Conservation (phyloP, 2,113 vertebrate species). For the Ptilonorhynchus violaceus region DNA sequence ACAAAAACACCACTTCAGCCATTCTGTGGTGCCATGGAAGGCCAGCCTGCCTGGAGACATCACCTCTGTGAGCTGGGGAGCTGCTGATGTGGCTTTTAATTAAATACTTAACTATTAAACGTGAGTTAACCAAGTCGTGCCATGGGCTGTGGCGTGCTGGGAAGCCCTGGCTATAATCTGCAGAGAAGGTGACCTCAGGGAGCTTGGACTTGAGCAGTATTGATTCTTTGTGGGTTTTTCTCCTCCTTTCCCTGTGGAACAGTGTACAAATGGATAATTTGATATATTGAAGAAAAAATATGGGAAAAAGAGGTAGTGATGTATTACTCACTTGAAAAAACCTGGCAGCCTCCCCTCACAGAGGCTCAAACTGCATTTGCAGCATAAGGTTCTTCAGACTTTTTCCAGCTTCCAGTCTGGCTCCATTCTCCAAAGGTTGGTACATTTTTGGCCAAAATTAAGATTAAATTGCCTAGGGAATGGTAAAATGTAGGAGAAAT, state of each 20-base stretch:
- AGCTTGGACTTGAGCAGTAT: not conserved
- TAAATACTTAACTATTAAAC: not conserved
- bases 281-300: not conserved
- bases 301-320: not conserved
- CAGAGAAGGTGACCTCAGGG: not conserved
- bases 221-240: not conserved
- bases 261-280: not conserved
- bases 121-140: not conserved
- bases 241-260: not conserved
- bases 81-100: not conserved
- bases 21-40: not conserved
- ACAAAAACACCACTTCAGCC: not conserved
- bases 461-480: not conserved
- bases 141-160: rapidly evolving
- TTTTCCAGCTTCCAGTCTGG: not conserved
- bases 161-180: not conserved
- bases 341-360: not conserved
- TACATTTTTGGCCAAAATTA: not conserved
- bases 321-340: not conserved
- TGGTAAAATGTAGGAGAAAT: not conserved
- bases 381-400: not conserved
- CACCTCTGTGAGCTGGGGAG: not conserved
- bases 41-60: not conserved
- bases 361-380: not conserved
- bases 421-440: not conserved